Evolutionary conservation across 2,113 vertebrate genomes (phyloP), one percentile per base, ranked within the genome.

Genomic region (Brachionichthys hirsutus): DNA sequence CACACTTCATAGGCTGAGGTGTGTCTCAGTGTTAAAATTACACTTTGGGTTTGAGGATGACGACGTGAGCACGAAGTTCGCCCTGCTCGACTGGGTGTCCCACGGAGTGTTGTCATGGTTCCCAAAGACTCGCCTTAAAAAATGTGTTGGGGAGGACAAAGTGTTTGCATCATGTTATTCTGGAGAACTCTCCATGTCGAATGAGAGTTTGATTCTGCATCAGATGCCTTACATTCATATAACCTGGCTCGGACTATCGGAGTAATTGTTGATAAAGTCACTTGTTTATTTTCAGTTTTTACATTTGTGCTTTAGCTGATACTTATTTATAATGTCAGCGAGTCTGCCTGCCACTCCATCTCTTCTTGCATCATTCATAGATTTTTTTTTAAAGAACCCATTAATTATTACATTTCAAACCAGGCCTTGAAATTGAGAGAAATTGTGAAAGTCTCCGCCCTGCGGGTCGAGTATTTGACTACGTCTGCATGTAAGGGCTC

Each of bases 61-160:
- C 73, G 64, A 59, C 73, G 66, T 57, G 64, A 79, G 41, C 77
- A 80, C 73, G 82, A 51, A 76, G 52, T 62, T 67, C 47, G 52
- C 44, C 3, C 48, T 82, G 79, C 70, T 70, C 45, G 3, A 43
- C 48, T 79, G 76, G 70, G 75, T 67, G 67, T 72, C 73, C 73
- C 43, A 56, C 71, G 54, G 67, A 54, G 73, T 48, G 82, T 89
- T 86, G 78, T 82, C 81, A 85, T 88, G 85, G 85, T 82, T 89
- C 78, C 78, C 66, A 75, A 80, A 78, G 84, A 75, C 75, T 74
- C 2, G 38, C 59, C 65, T 79, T 81, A 46, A 81, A 67, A 83
- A 83, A 79, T 83, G 77, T 76, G 77, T 53, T 79, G 59, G 56
- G 62, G 54, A 63, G 71, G 68, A 84, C 74, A 78, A 83, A 73